Evolutionary conservation across 2,797 vertebrate species (phyloP).

Genomic region (Valencia hispanica): DNA sequence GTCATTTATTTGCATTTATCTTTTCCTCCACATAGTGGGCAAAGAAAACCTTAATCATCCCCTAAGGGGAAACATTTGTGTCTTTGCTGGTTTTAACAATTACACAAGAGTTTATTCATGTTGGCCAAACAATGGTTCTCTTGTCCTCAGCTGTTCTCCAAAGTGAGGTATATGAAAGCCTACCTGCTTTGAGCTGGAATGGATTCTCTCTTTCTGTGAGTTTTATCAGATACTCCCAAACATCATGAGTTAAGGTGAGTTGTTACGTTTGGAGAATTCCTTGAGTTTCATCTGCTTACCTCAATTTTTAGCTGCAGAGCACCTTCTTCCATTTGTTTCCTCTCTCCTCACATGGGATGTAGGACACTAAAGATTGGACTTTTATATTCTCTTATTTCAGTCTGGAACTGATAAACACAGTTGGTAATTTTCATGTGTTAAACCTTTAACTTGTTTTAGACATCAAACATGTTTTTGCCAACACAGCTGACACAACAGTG

Average conservation of each 20-base stretch:
- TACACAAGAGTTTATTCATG: conserved; percentile 36
- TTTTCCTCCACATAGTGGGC: background rate
- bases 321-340: background rate
- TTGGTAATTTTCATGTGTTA: background rate
- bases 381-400: background rate
- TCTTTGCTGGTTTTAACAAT: conserved; percentile 17
- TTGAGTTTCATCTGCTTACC: conserved; percentile 19
- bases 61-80: conserved; percentile 14
- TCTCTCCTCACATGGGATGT: background rate
- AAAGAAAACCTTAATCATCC: conserved; percentile 12
- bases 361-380: background rate
- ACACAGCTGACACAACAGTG: background rate
- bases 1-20: background rate
- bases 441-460: background rate
- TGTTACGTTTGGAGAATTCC: conserved; percentile 10
- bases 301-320: background rate
- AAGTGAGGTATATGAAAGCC: conserved; percentile 31
- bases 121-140: conserved; percentile 37
- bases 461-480: background rate
- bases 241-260: conserved; percentile 4
- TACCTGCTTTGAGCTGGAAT: conserved; percentile 27
- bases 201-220: conserved; percentile 36
- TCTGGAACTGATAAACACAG: background rate
- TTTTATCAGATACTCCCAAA: conserved; percentile 22
- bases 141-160: conserved; percentile 44